Evolutionary conservation across 2,113 vertebrate species (phyloP).

Genomic region (Papio anubis): DNA sequence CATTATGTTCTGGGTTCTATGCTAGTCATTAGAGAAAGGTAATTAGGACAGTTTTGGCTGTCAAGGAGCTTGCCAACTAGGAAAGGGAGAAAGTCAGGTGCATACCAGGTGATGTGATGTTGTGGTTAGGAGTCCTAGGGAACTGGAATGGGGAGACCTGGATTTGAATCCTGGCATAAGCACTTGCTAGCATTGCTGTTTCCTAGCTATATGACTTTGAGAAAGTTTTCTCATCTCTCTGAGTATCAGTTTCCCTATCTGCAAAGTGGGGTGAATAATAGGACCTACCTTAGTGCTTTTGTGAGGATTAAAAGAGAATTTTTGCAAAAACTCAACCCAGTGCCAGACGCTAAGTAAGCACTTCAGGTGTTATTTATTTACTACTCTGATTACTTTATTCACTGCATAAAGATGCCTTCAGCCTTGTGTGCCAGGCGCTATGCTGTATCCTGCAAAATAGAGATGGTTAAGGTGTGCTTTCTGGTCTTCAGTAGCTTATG

Average conservation of each 20-base stretch:
- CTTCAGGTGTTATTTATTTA: neutral
- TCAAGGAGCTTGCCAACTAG: neutral
- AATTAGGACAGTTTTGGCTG: neutral
- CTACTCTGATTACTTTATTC: neutral
- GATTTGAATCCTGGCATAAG: neutral
- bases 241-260: neutral
- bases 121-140: neutral
- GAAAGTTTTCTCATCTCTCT: neutral
- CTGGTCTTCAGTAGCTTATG: neutral
- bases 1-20: neutral
- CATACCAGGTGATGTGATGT: neutral
- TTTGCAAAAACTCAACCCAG: neutral
- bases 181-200: neutral
- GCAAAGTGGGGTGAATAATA: neutral
- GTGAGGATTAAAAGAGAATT: slow-evolving; percentile 14
- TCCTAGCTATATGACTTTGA: neutral
- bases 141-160: neutral
- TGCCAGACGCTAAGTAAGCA: neutral
- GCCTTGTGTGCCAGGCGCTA: neutral
- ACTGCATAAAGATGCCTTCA: neutral
- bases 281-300: neutral
- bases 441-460: neutral
- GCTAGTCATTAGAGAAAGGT: neutral
- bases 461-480: neutral
- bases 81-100: neutral